A percentile compares a stretch with the other conserved stretches of the same genome.
These are phyloP conservation scores for Lordiphosa collinella DNA, from an alignment of 1,140 invertebrate genomes.

Conservation along the genomic window DNA sequence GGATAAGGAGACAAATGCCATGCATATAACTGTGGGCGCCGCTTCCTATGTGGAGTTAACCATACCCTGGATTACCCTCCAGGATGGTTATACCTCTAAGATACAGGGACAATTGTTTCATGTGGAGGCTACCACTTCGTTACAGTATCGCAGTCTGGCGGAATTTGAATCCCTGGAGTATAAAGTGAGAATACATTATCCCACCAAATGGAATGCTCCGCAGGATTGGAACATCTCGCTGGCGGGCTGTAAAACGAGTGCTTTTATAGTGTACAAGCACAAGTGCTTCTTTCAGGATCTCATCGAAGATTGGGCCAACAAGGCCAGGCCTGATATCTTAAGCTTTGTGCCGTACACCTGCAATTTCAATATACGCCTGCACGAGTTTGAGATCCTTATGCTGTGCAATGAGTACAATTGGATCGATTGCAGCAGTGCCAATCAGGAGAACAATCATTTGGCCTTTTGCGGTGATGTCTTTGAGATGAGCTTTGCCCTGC, in stretches of 20 bases:
- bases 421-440: slow-evolving; percentile 97
- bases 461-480: slow-evolving; percentile 96
- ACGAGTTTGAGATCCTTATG: slow-evolving; percentile 97
- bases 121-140: slow-evolving; percentile 95
- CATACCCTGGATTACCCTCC: slow-evolving; percentile 94
- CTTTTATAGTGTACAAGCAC: slow-evolving; percentile 94
- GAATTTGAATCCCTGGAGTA: slow-evolving; percentile 98
- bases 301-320: slow-evolving; percentile 97
- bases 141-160: slow-evolving; percentile 93
- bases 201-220: slow-evolving; percentile 95
- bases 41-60: slow-evolving; percentile 97
- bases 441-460: slow-evolving; percentile 96
- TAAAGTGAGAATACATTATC: slow-evolving; percentile 89
- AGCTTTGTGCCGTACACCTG: slow-evolving; percentile 98
- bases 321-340: slow-evolving; percentile 93
- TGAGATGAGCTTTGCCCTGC: slow-evolving; percentile 94
- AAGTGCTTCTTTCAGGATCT: slow-evolving; percentile 97
- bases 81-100: slow-evolving; percentile 93
- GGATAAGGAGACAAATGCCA: slow-evolving; percentile 97
- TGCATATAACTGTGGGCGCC: slow-evolving; percentile 95
- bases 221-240: slow-evolving; percentile 95
- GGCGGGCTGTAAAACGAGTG: slow-evolving; percentile 95
- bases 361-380: slow-evolving; percentile 93
- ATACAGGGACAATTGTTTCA: slow-evolving; percentile 95
- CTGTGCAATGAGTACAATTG: slow-evolving; percentile 98